Base-by-base conservation (phyloP, 2,888 invertebrate genomes). In the Andrena bucephala region DNA sequence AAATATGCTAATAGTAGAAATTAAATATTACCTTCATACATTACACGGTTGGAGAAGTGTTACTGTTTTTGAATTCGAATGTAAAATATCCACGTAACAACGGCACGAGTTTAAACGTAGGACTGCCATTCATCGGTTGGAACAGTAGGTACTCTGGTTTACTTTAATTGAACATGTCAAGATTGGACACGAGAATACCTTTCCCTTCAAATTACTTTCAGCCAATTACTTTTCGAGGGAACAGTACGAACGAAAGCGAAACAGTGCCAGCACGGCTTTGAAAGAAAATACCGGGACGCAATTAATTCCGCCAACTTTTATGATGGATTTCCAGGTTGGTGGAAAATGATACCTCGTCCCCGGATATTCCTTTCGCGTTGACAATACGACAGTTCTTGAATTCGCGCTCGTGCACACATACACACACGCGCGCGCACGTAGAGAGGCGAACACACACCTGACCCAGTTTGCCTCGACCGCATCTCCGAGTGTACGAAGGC, bases 401-500 rank as follows among this genome's bases (percentile, higher is more conserved):
- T 78, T 68, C 83, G 70, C 50, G 76, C 13, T 36, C 42, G 16
- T 31, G 29, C 8, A 24, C 27, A 31, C 31, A n/a, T 50, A 42
- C 54, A 63, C 52, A 62, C n/a, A 2, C 63, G n/a, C n/a, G 16
- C 48, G 10, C 24, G 33, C 0, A 4, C 16, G 42, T 42, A 42
- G 42, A 42, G 42, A 16, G 42, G 4, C 42, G 42, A n/a, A 33
- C 20, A 50, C 24, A 36, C 31, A 60, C 60, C 82, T 85, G 85
- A 85, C 85, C 85, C 81, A 81, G 85, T 85, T 85, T 59, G 65
- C 81, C 85, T 75, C 85, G 85, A 72, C 85, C 69, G 52, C 74
- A 67, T 83, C 77, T 73, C 70, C 54, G 68, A 42, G 73, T 68
- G 70, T 29, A 74, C 81, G 84, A 85, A 85, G 85, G 84, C 84